Evolutionary conservation across 2,888 invertebrate genomes (phyloP), one percentile per base, ranked within the genome.

Genomic region (Myopa testacea): DNA sequence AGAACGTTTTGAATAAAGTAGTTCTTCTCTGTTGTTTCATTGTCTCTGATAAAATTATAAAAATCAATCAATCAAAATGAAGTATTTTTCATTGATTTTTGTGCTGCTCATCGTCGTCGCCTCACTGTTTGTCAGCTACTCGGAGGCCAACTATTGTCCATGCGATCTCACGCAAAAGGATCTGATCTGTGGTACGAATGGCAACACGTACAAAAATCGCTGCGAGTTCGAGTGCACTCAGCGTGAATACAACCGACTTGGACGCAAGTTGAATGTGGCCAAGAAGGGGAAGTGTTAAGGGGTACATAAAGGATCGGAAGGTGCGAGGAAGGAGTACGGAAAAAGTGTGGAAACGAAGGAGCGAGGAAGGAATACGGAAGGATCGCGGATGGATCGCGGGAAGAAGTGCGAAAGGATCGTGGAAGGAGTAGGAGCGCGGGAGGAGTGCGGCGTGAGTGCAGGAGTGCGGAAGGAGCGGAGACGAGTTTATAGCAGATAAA

Each of bases 161-260:
- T 98, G 97, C 88, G 93, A 94, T 73, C 94, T 94, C 89, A 93
- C 92, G 72, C 82, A 84, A n/a, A 95, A 95, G 88, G 95, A 94
- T 88, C 95, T 96, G 38, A 95, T 98, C 80, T 98, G 98, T 90
- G 97, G 96, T 71, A 94, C 95, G 88, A 95, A 97, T 88, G 95
- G 96, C 75, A 92, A 97, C 82, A 95, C 96, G 55, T 98, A 96
- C 90, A 97, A 95, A 89, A 97, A 96, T 82, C 97, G 98, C 6
- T 98, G 98, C 89, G 96, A 96, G 90, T 98, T 98, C 76, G 98
- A 98, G 80, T 98, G 98, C 88, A 94, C 94, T 67, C 87, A 88
- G 75, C 82, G 86, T 62, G 86, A 87, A 4, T 86, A 86, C 78
- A 84, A 82, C 60, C 84, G 80, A 76, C 79, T 88, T 58, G 84